phyloP scores from a whole-genome alignment of 2,113 vertebrate genomes.

The Mus musculus region GRCm39 chr17:49472501-49473000 shows the following conservation, averaged over 20 bases:
- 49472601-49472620: not conserved
- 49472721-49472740: slow-evolving; percentile 97
- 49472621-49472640: not conserved
- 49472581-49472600: slow-evolving; percentile 92
- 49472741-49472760: slow-evolving; percentile 96
- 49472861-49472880: slow-evolving; percentile 29
- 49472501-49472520: slow-evolving; percentile 96
- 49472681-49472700: slow-evolving; percentile 98
- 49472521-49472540: slow-evolving; percentile 98
- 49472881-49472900: not conserved
- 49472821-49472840: not conserved
- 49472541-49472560: slow-evolving; percentile 97
- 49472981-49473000: not conserved
- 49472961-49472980: no score
- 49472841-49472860: not conserved
- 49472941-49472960: not conserved
- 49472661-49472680: slow-evolving; percentile 89
- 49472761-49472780: slow-evolving; percentile 96
- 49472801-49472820: rapidly evolving
- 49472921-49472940: not conserved
- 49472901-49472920: not conserved
- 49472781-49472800: slow-evolving; percentile 86
- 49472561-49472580: slow-evolving; percentile 94
- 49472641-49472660: not conserved
- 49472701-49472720: slow-evolving; percentile 98